A percentile compares a stretch with the other conserved stretches of the same genome.
These are phyloP conservation scores for Gastrophryne carolinensis DNA, from an alignment of 2,797 vertebrate species.

Conservation along the genomic window DNA sequence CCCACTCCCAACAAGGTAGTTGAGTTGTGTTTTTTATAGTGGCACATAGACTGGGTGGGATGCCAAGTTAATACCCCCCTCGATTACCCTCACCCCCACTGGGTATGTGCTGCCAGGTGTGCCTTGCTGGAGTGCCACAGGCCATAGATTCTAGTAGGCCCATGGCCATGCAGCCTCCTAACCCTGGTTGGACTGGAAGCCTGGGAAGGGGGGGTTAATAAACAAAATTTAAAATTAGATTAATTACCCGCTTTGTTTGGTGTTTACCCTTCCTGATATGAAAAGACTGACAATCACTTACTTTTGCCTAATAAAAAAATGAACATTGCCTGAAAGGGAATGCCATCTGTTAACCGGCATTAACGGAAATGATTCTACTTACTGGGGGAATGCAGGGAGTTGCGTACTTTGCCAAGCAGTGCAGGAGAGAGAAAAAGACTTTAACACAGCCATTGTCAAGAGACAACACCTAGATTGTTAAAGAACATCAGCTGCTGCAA, in stretches of 20 bases:
- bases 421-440: constrained; percentile 1
- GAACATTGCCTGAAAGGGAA: constrained; percentile 3
- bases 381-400: neutral
- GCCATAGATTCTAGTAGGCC: too few relatives aligned
- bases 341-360: constrained; percentile 20
- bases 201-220: too few relatives aligned
- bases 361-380: constrained; percentile 17
- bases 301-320: neutral
- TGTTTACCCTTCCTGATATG: neutral
- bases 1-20: too few relatives aligned
- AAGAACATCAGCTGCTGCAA: neutral
- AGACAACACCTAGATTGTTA: constrained; percentile 5
- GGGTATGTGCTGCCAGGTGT: too few relatives aligned
- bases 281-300: constrained; percentile 12
- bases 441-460: neutral
- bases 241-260: constrained; percentile 6
- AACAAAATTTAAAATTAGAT: too few relatives aligned
- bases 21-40: too few relatives aligned
- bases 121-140: too few relatives aligned
- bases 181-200: too few relatives aligned
- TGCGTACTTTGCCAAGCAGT: neutral
- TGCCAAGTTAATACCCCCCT: too few relatives aligned
- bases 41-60: too few relatives aligned
- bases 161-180: too few relatives aligned
- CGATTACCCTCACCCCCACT: too few relatives aligned